Evolutionary conservation across 2,888 invertebrate species (phyloP), one percentile per base, ranked within the genome.

Genomic region (Sarcophaga variegata): DNA sequence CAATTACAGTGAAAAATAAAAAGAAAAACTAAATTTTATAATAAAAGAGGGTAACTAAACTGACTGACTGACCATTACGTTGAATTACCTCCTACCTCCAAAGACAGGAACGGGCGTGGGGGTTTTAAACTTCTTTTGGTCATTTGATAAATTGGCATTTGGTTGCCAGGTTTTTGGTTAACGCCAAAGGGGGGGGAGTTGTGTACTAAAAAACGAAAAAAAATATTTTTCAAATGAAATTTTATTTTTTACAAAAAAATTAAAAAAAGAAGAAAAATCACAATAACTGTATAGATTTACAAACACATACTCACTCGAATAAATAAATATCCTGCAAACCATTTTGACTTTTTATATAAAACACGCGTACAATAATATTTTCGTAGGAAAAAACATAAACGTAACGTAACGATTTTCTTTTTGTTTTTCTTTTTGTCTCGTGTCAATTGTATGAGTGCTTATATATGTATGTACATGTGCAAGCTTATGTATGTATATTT

Each of bases 111-210:
- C 2, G 14, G 5, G 4, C 1, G 22, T 1, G 20, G 59, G n/a
- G 71, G 49, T n/a, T n/a, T 47, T 60, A 11, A 64, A 66, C 66
- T 83, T 79, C 81, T 81, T 87, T 87, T 84, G 84, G 81, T 84
- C 88, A 85, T 83, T 85, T 88, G 88, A 86, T 86, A 87, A 88
- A 88, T 88, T 88, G 88, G 86, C 83, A 86, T 88, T 88, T 88
- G 88, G 84, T 86, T 88, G 85, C 81, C 84, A 82, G 81, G 84
- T 81, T 74, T 75, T 74, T 75, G 77, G 54, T 54, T 59, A 69
- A 70, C 74, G 59, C 67, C 75, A 63, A 17, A 69, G 77, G 69
- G 69, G 77, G 69, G 69, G 83, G 86, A 76, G 79, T 80, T 70
- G 27, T 62, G 49, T 37, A 75, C 25, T 59, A 45, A 71, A 70